Conservation (phyloP, 2,113 vertebrate genomes). For the Merops nubicus region DNA sequence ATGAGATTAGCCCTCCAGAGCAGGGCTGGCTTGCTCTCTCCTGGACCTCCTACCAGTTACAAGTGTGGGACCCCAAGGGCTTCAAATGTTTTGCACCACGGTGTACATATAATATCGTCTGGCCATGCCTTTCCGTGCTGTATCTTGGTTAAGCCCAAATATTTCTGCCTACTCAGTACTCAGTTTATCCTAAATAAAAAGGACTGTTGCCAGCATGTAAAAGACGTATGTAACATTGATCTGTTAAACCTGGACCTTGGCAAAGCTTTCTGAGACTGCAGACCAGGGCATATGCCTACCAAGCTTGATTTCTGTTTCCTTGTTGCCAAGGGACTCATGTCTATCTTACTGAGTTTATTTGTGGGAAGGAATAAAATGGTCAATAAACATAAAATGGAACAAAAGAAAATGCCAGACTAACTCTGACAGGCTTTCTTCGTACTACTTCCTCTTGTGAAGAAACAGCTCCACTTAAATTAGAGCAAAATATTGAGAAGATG, state of each 20-base stretch:
- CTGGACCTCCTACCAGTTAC: not conserved
- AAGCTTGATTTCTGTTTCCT: not conserved
- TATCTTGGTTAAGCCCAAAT: not conserved
- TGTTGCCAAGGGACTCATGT: not conserved
- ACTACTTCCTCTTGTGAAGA: slow-evolving; percentile 33
- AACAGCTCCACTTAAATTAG: slow-evolving; percentile 34
- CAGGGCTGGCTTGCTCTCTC: not conserved
- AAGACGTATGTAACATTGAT: not conserved
- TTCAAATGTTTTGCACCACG: not conserved
- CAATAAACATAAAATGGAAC: slow-evolving; percentile 43
- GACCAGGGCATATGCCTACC: not conserved
- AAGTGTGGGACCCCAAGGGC: not conserved
- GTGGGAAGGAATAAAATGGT: not conserved
- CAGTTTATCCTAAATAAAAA: not conserved
- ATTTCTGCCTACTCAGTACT: not conserved
- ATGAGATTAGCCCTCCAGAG: not conserved
- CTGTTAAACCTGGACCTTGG: not conserved
- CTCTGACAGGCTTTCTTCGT: slow-evolving; percentile 39
- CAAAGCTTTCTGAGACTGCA: not conserved
- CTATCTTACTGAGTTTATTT: not conserved
- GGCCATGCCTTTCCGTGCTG: not conserved
- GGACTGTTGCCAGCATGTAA: not conserved
- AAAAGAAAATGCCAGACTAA: slow-evolving; percentile 39
- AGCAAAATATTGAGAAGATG: slow-evolving; percentile 15
- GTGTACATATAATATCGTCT: not conserved